A percentile compares a stretch with the other conserved stretches of the same genome.
phyloP scores from a whole-genome alignment of 2,113 vertebrate species.

The Cryptomyrus ogoouensis region DNA sequence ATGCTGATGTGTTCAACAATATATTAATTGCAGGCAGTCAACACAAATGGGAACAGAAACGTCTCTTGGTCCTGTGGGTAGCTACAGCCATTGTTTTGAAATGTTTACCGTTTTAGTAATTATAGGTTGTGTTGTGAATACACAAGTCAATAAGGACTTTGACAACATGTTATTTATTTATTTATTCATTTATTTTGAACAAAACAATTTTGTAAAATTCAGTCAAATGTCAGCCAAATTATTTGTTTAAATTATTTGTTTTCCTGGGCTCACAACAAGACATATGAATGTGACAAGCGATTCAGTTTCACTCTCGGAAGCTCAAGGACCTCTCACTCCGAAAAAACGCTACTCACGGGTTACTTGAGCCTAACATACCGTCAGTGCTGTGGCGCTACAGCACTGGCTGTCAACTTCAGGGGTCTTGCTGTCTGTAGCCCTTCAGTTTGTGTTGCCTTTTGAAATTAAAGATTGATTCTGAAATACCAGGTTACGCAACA shows the following conservation, averaged over 20 bases:
- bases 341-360: neutral
- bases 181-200: neutral
- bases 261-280: neutral
- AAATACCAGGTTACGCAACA: constrained; percentile 22
- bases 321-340: neutral
- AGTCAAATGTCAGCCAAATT: neutral
- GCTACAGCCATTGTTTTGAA: neutral
- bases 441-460: neutral
- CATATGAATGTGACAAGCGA: neutral
- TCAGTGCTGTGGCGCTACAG: neutral
- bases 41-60: neutral
- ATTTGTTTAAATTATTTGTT: neutral
- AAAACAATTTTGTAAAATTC: neutral
- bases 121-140: neutral
- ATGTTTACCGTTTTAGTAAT: neutral
- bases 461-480: constrained; percentile 24
- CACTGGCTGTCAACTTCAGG: neutral
- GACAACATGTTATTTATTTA: neutral
- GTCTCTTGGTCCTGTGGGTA: neutral
- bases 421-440: neutral
- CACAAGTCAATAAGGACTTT: neutral
- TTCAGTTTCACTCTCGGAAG: neutral
- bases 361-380: neutral
- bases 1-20: neutral
- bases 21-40: neutral